Evolutionary conservation across 1,140 invertebrate genomes (phyloP).

Genomic region (Apis dorsata): DNA sequence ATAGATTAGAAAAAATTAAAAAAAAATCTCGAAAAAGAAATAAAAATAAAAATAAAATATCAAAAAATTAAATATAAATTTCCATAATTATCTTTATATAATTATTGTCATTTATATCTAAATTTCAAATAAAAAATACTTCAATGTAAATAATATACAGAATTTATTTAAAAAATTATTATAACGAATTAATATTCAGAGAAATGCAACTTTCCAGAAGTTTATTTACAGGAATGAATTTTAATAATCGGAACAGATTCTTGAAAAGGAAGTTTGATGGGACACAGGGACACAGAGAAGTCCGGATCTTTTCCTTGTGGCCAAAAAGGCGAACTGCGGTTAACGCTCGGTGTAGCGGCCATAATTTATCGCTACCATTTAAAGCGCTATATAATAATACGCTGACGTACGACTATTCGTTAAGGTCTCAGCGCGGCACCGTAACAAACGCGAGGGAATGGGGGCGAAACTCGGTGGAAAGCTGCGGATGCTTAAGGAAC

Average conservation of each 20-base stretch:
- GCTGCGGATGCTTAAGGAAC: conserved; percentile 51
- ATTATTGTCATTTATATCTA: too few relatives aligned
- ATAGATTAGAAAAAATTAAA: too few relatives aligned
- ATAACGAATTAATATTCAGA: not conserved
- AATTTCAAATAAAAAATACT: too few relatives aligned
- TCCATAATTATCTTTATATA: too few relatives aligned
- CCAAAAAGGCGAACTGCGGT: conserved; percentile 74
- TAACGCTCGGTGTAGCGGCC: conserved; percentile 66
- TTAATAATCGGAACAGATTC: not conserved
- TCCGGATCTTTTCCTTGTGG: not conserved
- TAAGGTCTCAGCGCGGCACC: conserved; percentile 65
- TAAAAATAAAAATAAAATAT: too few relatives aligned
- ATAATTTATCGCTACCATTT: conserved; percentile 78
- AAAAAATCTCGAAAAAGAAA: too few relatives aligned
- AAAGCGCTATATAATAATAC: conserved; percentile 77
- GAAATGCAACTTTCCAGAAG: too few relatives aligned
- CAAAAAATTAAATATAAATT: too few relatives aligned
- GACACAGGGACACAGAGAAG: not conserved
- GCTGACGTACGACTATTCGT: conserved; percentile 72
- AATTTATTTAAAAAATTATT: not conserved
- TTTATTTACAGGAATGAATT: not conserved
- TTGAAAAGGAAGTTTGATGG: not conserved
- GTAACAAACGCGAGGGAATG: conserved; percentile 60
- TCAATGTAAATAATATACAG: too few relatives aligned
- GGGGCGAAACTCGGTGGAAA: conserved; percentile 60